A percentile compares a stretch with the other conserved stretches of the same genome.
phyloP scores from a whole-genome alignment of 1,140 invertebrate species.

The Hypothenemus hampei region DNA sequence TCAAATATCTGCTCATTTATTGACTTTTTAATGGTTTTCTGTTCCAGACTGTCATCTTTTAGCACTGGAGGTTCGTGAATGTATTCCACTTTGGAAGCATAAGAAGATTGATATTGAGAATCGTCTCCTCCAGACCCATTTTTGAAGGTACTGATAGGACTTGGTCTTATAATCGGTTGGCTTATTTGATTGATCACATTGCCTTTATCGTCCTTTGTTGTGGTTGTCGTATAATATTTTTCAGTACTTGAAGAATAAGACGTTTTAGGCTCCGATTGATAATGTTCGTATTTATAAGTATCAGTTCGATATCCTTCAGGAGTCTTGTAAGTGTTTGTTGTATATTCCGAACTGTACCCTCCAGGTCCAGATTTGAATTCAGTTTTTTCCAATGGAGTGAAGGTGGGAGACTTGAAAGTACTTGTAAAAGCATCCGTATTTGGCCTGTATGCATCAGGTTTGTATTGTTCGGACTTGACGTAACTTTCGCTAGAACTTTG shows the following conservation, averaged over 20 bases:
- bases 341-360: conserved; percentile 39
- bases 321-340: conserved; percentile 40
- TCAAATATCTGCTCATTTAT: conserved; percentile 51
- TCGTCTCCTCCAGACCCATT: conserved; percentile 36
- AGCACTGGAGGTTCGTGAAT: conserved; percentile 46
- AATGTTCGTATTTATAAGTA: conserved; percentile 40
- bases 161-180: neutral
- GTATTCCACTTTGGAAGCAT: conserved; percentile 45
- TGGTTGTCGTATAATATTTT: conserved; percentile 47
- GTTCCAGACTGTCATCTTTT: conserved; percentile 47
- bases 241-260: conserved; percentile 46
- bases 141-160: conserved; percentile 35
- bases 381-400: neutral
- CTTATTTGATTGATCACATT: too few species aligned
- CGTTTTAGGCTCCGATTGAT: conserved; percentile 34
- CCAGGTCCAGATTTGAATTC: conserved; percentile 9
- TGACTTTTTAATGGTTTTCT: conserved; percentile 51
- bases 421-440: neutral
- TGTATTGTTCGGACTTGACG: neutral
- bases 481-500: conserved; percentile 1
- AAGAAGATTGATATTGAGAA: conserved; percentile 33
- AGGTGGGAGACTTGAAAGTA: conserved; percentile 5
- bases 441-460: too few species aligned
- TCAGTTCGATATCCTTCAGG: conserved; percentile 42
- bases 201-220: conserved; percentile 27